Base-by-base conservation (phyloP, 2,113 vertebrate genomes). In the Myodes glareolus region DNA sequence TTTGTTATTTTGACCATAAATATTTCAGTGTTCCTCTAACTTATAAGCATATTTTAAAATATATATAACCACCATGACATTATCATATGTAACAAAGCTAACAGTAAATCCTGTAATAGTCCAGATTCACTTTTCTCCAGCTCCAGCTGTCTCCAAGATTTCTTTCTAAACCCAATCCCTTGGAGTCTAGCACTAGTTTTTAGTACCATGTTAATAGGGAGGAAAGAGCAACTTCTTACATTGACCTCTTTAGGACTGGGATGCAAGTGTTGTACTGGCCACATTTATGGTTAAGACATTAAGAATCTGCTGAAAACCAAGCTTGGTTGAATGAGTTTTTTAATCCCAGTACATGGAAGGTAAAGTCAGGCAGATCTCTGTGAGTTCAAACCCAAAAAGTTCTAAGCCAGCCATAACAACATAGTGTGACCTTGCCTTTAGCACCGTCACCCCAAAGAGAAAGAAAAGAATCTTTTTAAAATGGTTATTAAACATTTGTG, bases 1-100 rank as follows among this genome's bases (percentile, higher is more conserved):
- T 86, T 90, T 92, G 68, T 84, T 88, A 63, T 90, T 96, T 85
- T 68, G 65, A 77, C 55, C 75, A 78, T 91, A 96, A 91, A 91
- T 85, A 95, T 92, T 92, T 97, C 92, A 65, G 68, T 85, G 50
- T 76, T 61, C 85, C 73, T 84, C 67, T 94, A 96, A 88, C 70
- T 88, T 58, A 73, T 12, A 75, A 94, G 80, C 65, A 65, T 88
- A 85, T 72, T 97, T 95, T 92, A 89, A 93, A 94, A 95, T 86
- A 50, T 84, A 25, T 87, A 39, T 89, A 67, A 47, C 96, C 61
- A 82, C 77, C 73, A 89, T 91, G 12, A 63, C 70, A 91, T 94
- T 90, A 81, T 82, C 77, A 72, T 73, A 61, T 77, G 68, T 92
- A 86, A 96, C 72, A 91, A 94, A 97, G 36, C 80, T 80, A 95